Evolutionary conservation across 2,113 vertebrate species (phyloP).

Genomic region (Talpa occidentalis): DNA sequence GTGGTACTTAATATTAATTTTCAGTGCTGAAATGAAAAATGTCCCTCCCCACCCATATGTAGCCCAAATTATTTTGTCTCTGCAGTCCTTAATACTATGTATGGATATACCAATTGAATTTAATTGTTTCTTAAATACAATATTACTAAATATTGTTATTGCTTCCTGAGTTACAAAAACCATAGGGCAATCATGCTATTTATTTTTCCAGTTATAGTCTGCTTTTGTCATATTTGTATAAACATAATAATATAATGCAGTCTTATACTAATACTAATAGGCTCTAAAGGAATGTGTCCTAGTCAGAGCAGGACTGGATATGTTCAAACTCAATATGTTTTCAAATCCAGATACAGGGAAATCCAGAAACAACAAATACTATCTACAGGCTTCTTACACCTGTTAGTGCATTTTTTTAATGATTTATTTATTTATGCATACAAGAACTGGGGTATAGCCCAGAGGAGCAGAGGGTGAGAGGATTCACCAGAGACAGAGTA

Average conservation of each 20-base stretch:
- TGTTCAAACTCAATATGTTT: not conserved
- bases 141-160: not conserved
- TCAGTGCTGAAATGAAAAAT: not conserved
- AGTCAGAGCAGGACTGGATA: not conserved
- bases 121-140: not conserved
- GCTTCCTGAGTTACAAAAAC: not conserved
- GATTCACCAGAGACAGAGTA: too few relatives aligned
- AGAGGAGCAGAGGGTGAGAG: too few relatives aligned
- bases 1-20: not conserved
- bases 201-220: not conserved
- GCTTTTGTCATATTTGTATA: not conserved
- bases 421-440: too few relatives aligned
- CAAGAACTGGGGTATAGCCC: too few relatives aligned
- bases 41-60: too few relatives aligned
- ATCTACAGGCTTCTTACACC: too few relatives aligned
- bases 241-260: not conserved
- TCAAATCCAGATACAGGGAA: not conserved
- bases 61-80: not conserved
- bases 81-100: not conserved
- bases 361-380: not conserved
- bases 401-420: too few relatives aligned
- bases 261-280: not conserved
- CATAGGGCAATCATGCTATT: not conserved
- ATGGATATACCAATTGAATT: not conserved
- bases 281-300: not conserved